Evolutionary conservation across 2,113 vertebrate genomes (phyloP).

Genomic region (Chamaea fasciata): DNA sequence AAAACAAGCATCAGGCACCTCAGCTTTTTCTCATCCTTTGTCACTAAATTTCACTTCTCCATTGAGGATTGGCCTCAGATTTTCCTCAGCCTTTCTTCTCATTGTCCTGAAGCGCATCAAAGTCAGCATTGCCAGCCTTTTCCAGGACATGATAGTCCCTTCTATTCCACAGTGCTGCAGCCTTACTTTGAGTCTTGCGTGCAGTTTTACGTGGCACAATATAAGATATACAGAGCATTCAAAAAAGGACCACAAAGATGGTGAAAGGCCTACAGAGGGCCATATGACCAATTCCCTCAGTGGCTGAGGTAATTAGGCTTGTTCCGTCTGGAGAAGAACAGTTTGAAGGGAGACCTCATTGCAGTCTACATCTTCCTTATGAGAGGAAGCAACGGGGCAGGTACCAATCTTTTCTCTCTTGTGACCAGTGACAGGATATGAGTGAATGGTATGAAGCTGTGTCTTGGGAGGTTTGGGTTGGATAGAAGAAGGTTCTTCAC

Average conservation of each 20-base stretch:
- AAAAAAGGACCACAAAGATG: background rate
- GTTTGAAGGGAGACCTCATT: background rate
- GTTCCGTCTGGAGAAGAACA: background rate
- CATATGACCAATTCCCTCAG: background rate
- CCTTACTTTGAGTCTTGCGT: background rate
- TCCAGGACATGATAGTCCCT: background rate
- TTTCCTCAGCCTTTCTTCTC: background rate
- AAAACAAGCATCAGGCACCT: background rate
- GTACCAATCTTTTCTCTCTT: background rate
- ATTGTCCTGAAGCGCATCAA: background rate
- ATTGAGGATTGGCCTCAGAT: background rate
- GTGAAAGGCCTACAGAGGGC: background rate
- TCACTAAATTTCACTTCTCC: background rate
- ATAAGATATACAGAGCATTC: background rate
- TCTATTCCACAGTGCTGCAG: background rate
- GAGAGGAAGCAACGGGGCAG: background rate
- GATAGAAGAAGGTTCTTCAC: background rate
- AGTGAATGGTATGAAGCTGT: background rate
- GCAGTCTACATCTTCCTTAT: background rate
- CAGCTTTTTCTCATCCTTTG: background rate
- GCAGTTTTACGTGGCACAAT: background rate
- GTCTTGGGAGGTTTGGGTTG: background rate
- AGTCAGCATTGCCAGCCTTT: background rate
- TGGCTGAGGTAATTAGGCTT: background rate
- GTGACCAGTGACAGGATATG: background rate